phyloP scores from a whole-genome alignment of 2,888 invertebrate species.

The Odontothrips loti region DNA sequence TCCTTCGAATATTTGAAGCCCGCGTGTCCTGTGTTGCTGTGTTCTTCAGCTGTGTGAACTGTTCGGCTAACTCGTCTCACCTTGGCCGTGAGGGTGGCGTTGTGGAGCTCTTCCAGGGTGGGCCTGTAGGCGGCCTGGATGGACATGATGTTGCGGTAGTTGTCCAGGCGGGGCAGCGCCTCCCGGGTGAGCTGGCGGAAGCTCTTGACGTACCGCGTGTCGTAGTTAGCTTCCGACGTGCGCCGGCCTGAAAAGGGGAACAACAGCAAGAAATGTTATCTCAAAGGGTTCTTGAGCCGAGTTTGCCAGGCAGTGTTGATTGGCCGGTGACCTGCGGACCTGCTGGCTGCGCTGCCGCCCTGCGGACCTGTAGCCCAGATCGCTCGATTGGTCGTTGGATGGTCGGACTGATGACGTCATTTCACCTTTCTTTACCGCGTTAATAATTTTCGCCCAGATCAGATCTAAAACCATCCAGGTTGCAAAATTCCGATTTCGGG shows the following conservation, averaged over 20 bases:
- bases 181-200: conserved; percentile 83
- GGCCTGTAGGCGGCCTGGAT: conserved; percentile 82
- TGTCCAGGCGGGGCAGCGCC: conserved; percentile 79
- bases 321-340: neutral
- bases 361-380: too few relatives aligned
- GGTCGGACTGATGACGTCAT: too few relatives aligned
- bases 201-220: conserved; percentile 72
- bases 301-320: neutral
- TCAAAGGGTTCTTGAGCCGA: neutral
- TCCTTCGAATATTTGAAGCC: too few relatives aligned
- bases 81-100: conserved; percentile 74
- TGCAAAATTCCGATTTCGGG: too few relatives aligned
- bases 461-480: too few relatives aligned
- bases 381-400: too few relatives aligned
- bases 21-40: too few relatives aligned
- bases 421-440: too few relatives aligned
- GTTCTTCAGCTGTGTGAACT: too few relatives aligned
- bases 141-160: conserved; percentile 84
- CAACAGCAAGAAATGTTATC: neutral
- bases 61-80: too few relatives aligned
- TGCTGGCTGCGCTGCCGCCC: too few relatives aligned
- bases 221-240: conserved; percentile 49
- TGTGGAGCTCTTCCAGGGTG: conserved; percentile 83
- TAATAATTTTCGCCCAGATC: too few relatives aligned
- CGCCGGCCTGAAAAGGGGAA: neutral